phyloP scores from a whole-genome alignment of 2,797 vertebrate species.

The Poecilia wingei region DNA sequence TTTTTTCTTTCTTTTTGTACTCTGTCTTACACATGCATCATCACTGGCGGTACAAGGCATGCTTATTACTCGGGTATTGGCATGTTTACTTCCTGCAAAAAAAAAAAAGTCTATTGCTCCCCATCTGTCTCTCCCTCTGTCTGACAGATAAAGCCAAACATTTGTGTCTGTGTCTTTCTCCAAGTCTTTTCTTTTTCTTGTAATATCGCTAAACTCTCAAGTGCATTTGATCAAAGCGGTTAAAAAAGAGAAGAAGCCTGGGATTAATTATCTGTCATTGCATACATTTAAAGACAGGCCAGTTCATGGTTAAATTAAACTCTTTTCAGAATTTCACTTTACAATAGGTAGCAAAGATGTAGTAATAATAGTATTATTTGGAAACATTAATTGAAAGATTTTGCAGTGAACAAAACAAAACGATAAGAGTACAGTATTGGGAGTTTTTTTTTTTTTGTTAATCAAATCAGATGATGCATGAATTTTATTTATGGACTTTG shows the following conservation, averaged over 20 bases:
- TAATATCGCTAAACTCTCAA: conserved; percentile 30
- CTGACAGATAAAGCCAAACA: conserved; percentile 54
- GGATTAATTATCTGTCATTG: conserved; percentile 62
- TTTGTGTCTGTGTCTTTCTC: conserved; percentile 53
- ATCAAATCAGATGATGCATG: neutral
- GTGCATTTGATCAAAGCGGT: conserved; percentile 44
- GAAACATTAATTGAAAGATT: conserved; percentile 45
- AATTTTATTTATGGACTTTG: neutral
- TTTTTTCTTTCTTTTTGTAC: conserved; percentile 15
- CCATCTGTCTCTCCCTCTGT: conserved; percentile 70
- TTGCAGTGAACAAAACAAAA: conserved; percentile 16
- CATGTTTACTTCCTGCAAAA: conserved; percentile 41
- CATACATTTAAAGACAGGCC: conserved; percentile 43
- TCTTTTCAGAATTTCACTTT: conserved; percentile 8
- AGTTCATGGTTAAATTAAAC: conserved; percentile 47
- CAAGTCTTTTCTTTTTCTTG: conserved; percentile 32
- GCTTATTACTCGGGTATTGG: conserved; percentile 61
- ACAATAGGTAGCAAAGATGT: conserved; percentile 36
- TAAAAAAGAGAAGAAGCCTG: conserved; percentile 35
- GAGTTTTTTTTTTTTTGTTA: neutral
- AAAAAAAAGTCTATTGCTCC: conserved; percentile 51
- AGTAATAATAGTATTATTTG: conserved; percentile 69
- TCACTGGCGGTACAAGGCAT: conserved; percentile 37
- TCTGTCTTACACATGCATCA: conserved; percentile 44
- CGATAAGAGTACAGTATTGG: neutral